phyloP scores from a whole-genome alignment of 1,140 invertebrate genomes.

The Lamellibrachia luymesi region DNA sequence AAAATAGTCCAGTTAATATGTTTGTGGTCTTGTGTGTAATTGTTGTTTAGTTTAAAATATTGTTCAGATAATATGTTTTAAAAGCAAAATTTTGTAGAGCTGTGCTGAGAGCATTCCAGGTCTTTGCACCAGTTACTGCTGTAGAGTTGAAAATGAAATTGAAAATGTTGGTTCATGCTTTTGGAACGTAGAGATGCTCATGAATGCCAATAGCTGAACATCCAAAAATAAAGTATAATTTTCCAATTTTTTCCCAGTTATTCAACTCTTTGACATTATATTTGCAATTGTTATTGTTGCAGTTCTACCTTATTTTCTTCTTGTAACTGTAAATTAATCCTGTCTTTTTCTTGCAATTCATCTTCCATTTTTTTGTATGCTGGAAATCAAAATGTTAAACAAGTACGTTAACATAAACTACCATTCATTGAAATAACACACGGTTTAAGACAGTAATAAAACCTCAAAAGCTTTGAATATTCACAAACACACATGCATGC shows the following conservation, averaged over 20 bases:
- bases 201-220: background rate
- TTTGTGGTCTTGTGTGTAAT: too few relatives aligned
- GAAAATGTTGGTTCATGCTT: too few relatives aligned
- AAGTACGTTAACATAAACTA: background rate
- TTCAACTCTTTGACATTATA: background rate
- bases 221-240: background rate
- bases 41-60: too few relatives aligned
- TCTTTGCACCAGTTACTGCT: too few relatives aligned
- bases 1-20: too few relatives aligned
- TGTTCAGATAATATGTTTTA: too few relatives aligned
- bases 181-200: background rate
- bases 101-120: too few relatives aligned
- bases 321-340: background rate
- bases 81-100: too few relatives aligned
- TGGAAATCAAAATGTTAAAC: background rate
- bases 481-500: too few relatives aligned
- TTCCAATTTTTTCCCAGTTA: background rate
- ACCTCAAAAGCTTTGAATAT: too few relatives aligned
- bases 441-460: background rate
- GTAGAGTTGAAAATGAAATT: background rate
- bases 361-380: slow-evolving; percentile 6
- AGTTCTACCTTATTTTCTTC: background rate
- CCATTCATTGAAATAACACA: background rate
- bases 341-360: slow-evolving; percentile 13
- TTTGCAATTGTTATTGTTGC: background rate